Evolutionary conservation across 2,888 invertebrate genomes (phyloP).

Genomic region (Agonopterix subpropinquella): DNA sequence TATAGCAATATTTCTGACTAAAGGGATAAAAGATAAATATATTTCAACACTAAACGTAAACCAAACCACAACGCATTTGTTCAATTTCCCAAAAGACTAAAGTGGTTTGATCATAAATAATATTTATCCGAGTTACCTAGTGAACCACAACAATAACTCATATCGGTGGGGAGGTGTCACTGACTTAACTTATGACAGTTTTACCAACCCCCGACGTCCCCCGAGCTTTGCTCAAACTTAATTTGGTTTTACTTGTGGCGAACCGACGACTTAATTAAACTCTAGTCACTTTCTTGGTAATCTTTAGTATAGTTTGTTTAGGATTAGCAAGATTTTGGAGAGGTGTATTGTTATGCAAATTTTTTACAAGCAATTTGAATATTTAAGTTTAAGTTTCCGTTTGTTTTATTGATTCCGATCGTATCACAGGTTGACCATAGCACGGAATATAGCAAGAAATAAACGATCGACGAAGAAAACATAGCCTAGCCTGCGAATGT

Average conservation of each 20-base stretch:
- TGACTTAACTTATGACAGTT: conserved; percentile 19
- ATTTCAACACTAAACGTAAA: neutral
- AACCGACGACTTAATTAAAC: conserved; percentile 54
- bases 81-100: conserved; percentile 2
- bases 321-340: no score
- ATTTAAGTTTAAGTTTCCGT: no score
- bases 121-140: conserved; percentile 44
- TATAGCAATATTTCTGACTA: no score
- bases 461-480: no score
- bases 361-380: no score
- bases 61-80: neutral
- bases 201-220: conserved; percentile 26
- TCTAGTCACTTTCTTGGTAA: conserved; percentile 7
- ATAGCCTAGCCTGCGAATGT: no score
- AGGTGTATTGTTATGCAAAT: no score
- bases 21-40: no score
- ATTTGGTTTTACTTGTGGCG: conserved; percentile 47
- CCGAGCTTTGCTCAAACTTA: conserved; percentile 40
- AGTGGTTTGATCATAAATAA: conserved; percentile 24
- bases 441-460: no score
- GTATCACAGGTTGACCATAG: no score
- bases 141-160: conserved; percentile 45
- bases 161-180: conserved; percentile 19
- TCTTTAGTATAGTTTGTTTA: neutral
- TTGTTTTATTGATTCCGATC: no score